Percentiles rank a stretch among this genome's conserved stretches.
phyloP scores from a whole-genome alignment of 2,888 invertebrate genomes.

The Theretra japonica region DNA sequence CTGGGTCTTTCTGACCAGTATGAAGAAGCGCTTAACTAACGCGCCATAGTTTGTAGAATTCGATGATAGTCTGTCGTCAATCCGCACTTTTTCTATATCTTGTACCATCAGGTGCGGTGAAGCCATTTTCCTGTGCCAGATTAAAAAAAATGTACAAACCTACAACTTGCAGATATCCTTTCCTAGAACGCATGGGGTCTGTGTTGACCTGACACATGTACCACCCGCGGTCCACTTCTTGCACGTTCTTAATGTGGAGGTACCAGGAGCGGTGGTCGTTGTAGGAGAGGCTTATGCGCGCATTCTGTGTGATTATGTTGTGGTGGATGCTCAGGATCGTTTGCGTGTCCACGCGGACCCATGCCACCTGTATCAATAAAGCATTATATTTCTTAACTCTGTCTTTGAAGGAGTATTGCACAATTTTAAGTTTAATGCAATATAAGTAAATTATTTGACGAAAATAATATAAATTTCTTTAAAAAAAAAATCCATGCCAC shows the following conservation, averaged over 20 bases:
- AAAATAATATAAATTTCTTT: no score
- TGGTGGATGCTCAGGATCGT: conserved; percentile 96
- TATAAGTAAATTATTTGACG: no score
- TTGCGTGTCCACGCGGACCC: conserved; percentile 96
- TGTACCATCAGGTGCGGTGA: no score
- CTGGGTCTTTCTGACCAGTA: no score
- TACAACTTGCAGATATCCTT: conserved; percentile 95
- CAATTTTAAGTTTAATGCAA: no score
- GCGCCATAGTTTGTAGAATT: neutral
- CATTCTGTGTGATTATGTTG: conserved; percentile 95
- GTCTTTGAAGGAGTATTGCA: no score
- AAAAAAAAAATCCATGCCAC: no score
- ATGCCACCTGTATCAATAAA: conserved; percentile 88
- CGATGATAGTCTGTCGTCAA: neutral
- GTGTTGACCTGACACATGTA: conserved; percentile 97
- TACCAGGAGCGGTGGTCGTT: conserved; percentile 97
- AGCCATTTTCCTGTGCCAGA: neutral
- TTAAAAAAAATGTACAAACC: conserved; percentile 85
- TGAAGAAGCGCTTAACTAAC: neutral
- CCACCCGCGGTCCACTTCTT: conserved; percentile 95
- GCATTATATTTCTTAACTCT: no score
- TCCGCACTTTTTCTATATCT: neutral
- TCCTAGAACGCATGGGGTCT: conserved; percentile 95
- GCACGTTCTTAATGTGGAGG: conserved; percentile 94
- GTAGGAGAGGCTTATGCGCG: conserved; percentile 93